Evolutionary conservation across 2,113 vertebrate species (phyloP), one percentile per base, ranked within the genome.

Genomic region (Apodemus speciosus): DNA sequence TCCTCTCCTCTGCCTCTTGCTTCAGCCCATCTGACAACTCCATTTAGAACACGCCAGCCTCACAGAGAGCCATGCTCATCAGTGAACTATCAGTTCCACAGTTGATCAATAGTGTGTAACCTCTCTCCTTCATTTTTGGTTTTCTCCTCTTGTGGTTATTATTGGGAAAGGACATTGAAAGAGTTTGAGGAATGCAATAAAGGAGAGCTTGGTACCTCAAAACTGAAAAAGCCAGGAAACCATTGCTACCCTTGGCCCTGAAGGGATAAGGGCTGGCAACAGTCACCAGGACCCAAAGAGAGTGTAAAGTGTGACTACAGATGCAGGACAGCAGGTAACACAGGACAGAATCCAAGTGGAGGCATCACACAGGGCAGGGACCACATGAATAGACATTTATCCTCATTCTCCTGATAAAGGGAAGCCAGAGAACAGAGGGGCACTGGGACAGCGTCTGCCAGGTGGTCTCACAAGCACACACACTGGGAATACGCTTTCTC

Each of bases 1-100:
- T 68, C 20, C 0, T 16, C 8, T 56, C 53, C 10, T 83, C 46
- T 0, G 0, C 1, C 6, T 3, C 27, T 68, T 16, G 35, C 35
- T 21, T 66, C 49, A 73, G 38, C 21, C n/a, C 20, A 5, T 40
- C 56, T 27, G 56, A n/a, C 1, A 60, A 3, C 25, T 66, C 51
- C 85, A 58, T 25, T 53, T 27, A 62, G 15, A 94, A 81, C 21
- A 73, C 66, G 8, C 0, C 9, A n/a, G 0, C 13, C 10, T 84
- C 64, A 46, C 2, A 6, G 56, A 58, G 9, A 88, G 16, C 21
- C 64, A 60, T 18, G 25, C 56, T 81, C 32, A 58, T 75, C 77
- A 73, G 35, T 15, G n/a, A 89, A 18, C 0, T 3, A 25, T 14
- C 64, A 69, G 2, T 32, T 16, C 66, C 35, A 20, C 5, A 38